Evolutionary conservation across 2,888 invertebrate species (phyloP).

Genomic region (Hirtodrosophila alboralis): DNA sequence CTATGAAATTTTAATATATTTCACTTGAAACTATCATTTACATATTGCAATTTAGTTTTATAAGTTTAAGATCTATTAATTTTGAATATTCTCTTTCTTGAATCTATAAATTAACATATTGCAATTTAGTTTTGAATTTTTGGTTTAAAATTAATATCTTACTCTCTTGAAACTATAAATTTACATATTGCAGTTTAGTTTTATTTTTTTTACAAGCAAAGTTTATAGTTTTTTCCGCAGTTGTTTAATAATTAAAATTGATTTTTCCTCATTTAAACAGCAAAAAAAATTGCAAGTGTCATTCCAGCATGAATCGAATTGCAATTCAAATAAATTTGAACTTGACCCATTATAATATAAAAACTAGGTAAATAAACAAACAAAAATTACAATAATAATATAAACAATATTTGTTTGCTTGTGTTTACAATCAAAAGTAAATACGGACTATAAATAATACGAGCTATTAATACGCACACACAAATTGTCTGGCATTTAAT

Average conservation of each 20-base stretch:
- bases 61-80: no score
- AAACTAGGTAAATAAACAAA: constrained; percentile 23
- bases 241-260: not conserved
- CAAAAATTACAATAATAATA: constrained; percentile 19
- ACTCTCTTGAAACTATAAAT: no score
- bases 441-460: constrained; percentile 48
- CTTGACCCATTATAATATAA: constrained; percentile 11
- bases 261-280: not conserved
- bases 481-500: constrained; percentile 26
- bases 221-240: no score
- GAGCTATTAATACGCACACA: constrained; percentile 32
- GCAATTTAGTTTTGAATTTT: no score
- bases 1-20: no score
- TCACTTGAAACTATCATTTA: no score
- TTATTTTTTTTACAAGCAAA: no score
- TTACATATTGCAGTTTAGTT: no score
- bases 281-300: constrained; percentile 9
- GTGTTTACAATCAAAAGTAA: constrained; percentile 46
- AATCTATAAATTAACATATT: no score
- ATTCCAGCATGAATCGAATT: constrained; percentile 19
- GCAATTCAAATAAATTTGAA: constrained; percentile 8
- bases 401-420: constrained; percentile 32
- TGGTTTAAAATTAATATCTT: no score
- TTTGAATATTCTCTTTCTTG: no score
- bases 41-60: no score